Evolutionary conservation across 2,797 vertebrate species (phyloP).

Genomic region (Enteromius fasciolatus): DNA sequence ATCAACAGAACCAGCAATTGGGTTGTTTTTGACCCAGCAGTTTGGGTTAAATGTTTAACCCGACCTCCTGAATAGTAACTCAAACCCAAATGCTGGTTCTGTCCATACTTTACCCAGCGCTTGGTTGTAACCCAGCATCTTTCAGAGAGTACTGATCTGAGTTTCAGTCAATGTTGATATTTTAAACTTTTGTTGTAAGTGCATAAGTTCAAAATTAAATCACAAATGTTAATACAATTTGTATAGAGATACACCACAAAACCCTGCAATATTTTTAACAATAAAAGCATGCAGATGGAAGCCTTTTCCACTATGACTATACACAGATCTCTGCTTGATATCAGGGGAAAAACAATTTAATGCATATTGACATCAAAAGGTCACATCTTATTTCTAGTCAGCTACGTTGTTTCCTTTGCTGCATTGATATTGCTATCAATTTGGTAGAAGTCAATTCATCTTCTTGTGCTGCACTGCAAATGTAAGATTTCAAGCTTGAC

Average conservation of each 20-base stretch:
- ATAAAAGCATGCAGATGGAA: background rate
- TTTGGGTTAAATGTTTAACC: too few relatives aligned
- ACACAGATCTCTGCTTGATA: slow-evolving; percentile 10
- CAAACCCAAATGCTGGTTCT: too few relatives aligned
- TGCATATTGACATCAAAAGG: background rate
- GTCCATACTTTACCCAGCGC: too few relatives aligned
- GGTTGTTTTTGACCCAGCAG: too few relatives aligned
- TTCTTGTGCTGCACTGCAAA: background rate
- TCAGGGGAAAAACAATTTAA: background rate
- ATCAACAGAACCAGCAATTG: too few relatives aligned
- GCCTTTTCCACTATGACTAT: background rate
- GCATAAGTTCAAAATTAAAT: background rate
- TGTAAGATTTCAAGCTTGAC: slow-evolving; percentile 1
- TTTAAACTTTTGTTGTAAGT: background rate
- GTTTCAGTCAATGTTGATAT: slow-evolving; percentile 3
- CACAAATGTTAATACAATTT: background rate
- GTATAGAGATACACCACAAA: background rate
- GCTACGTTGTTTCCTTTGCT: background rate
- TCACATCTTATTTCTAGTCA: background rate
- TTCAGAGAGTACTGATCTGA: too few relatives aligned
- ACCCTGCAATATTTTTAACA: background rate
- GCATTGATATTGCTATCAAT: slow-evolving; percentile 11
- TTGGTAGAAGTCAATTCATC: background rate
- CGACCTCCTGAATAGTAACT: too few relatives aligned
- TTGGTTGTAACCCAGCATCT: too few relatives aligned